Conservation (phyloP, 2,888 invertebrate species). For the Malachius bipustulatus region DNA sequence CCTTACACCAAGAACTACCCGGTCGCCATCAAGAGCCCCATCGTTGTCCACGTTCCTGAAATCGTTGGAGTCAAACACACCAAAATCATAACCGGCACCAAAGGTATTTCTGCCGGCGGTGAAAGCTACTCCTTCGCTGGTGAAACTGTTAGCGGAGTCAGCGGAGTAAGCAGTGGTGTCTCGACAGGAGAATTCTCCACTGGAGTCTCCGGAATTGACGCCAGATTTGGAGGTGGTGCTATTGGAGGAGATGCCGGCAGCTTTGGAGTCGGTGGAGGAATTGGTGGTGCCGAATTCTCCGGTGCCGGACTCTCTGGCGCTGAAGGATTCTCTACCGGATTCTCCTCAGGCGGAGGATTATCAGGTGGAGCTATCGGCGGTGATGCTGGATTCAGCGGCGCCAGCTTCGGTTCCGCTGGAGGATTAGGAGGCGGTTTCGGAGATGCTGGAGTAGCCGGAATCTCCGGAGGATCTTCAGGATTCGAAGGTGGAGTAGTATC, state of each 20-base stretch:
- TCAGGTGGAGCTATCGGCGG: conserved; percentile 8
- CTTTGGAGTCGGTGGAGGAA: conserved; percentile 5
- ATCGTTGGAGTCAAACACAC: conserved; percentile 11
- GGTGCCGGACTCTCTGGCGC: neutral
- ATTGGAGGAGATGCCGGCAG: neutral
- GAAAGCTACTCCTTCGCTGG: conserved; percentile 3
- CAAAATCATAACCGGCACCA: neutral
- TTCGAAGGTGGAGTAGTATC: neutral
- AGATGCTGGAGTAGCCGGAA: neutral
- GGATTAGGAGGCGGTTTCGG: neutral
- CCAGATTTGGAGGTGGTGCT: conserved; percentile 1
- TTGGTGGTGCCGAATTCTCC: conserved; percentile 5
- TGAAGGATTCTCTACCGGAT: conserved; percentile 1
- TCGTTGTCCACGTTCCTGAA: conserved; percentile 23
- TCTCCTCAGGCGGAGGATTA: conserved; percentile 8
- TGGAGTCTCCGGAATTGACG: neutral
- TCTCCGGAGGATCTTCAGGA: neutral
- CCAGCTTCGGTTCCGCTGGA: conserved; percentile 8
- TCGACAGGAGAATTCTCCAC: neutral
- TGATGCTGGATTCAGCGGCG: conserved; percentile 4
- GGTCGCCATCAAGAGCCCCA: conserved; percentile 23
- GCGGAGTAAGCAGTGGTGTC: conserved; percentile 6
- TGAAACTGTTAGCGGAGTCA: conserved; percentile 5
- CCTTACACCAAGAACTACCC: conserved; percentile 22
- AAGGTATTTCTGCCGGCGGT: neutral